Conservation (phyloP, 2,113 vertebrate species). For the Corythaixoides concolor region DNA sequence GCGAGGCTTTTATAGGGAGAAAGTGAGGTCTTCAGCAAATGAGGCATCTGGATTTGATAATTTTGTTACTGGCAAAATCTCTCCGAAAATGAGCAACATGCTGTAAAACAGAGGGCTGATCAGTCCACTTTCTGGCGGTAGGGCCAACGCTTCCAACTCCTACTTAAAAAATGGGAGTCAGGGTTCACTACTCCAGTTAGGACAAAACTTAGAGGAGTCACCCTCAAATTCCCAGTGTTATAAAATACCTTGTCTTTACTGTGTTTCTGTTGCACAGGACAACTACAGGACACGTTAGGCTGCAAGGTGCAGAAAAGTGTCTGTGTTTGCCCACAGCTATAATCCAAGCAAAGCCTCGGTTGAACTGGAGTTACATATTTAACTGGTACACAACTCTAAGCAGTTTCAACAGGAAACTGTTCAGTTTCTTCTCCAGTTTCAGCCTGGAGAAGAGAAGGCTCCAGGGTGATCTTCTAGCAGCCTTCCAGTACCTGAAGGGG, state of each 20-base stretch:
- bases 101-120: not conserved
- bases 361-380: not conserved
- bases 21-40: not conserved
- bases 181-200: not conserved
- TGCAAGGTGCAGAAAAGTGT: not conserved
- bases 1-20: not conserved
- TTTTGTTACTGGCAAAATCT: not conserved
- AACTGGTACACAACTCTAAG: not conserved
- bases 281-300: not conserved
- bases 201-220: not conserved
- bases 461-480: too few relatives aligned
- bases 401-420: not conserved
- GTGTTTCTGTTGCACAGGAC: not conserved
- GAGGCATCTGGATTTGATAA: constrained; percentile 36
- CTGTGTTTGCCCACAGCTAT: not conserved
- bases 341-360: not conserved
- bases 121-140: not conserved
- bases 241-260: not conserved
- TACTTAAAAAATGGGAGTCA: not conserved
- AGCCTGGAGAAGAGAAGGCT: too few relatives aligned
- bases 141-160: not conserved
- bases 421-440: too few relatives aligned
- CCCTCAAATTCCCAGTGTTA: not conserved
- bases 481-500: too few relatives aligned
- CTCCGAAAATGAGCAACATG: not conserved